Evolutionary conservation across 2,797 vertebrate genomes (phyloP).

Genomic region (Sebastes kiyomatsui): DNA sequence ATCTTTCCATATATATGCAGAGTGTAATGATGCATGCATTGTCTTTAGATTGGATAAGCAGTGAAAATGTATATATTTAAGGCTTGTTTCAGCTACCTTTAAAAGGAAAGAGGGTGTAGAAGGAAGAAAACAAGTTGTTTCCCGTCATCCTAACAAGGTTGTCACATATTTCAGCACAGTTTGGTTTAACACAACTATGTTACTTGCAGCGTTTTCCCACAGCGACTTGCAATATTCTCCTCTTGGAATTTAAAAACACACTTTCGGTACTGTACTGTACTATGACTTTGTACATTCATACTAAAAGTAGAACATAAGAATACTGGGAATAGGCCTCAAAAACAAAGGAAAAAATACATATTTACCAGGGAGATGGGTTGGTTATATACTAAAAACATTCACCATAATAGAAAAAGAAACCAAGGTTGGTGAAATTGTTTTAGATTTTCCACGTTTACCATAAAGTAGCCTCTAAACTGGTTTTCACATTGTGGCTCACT

Average conservation of each 20-base stretch:
- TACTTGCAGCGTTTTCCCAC: constrained; percentile 16
- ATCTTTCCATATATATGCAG: background rate
- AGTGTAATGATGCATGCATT: background rate
- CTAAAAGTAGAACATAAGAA: constrained; percentile 36
- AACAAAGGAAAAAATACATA: background rate
- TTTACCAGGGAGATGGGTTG: background rate
- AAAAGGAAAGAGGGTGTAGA: background rate
- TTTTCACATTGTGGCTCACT: background rate
- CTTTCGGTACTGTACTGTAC: constrained; percentile 2
- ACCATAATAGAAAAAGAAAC: background rate
- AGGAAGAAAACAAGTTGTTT: background rate
- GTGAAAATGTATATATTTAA: background rate
- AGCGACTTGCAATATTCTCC: background rate
- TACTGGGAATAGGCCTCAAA: constrained; percentile 18
- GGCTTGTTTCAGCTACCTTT: background rate
- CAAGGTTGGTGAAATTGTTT: background rate
- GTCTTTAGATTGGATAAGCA: background rate
- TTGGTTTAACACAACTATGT: constrained; percentile 19
- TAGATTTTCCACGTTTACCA: background rate
- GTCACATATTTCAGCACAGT: background rate
- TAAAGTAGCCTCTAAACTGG: background rate
- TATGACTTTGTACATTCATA: constrained; percentile 23
- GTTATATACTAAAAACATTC: constrained; percentile 8
- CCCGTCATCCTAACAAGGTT: background rate
- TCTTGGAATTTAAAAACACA: constrained; percentile 31